phyloP scores from a whole-genome alignment of 1,140 invertebrate genomes.

The Formica exsecta region DNA sequence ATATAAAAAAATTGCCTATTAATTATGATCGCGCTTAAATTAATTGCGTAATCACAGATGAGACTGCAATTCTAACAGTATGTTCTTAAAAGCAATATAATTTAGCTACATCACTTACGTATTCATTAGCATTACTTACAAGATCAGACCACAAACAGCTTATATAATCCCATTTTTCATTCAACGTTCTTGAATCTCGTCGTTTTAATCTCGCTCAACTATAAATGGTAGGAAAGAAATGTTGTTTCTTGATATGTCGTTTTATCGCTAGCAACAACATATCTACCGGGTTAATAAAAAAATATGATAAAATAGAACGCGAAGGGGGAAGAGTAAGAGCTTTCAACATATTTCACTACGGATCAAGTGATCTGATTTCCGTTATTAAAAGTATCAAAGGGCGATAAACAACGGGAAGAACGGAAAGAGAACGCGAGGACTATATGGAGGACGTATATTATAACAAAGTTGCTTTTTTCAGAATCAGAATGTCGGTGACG shows the following conservation, averaged over 20 bases:
- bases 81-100: slow-evolving; percentile 20
- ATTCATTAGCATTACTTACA: background rate
- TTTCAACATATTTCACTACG: slow-evolving; percentile 5
- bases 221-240: background rate
- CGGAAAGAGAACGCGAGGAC: background rate
- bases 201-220: too few species aligned
- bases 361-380: slow-evolving; percentile 71
- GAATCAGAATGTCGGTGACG: slow-evolving; percentile 46
- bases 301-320: slow-evolving; percentile 1
- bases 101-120: background rate
- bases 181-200: background rate
- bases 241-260: background rate
- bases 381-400: slow-evolving; percentile 78
- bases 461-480: slow-evolving; percentile 44
- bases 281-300: slow-evolving; percentile 5
- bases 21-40: background rate
- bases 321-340: background rate
- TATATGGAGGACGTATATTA: background rate
- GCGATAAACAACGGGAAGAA: background rate
- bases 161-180: background rate
- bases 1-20: background rate
- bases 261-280: background rate
- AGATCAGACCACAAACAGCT: too few species aligned
- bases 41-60: slow-evolving; percentile 9
- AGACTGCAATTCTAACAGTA: background rate